These are phyloP conservation scores for Deilephila elpenor DNA, from an alignment of 2,888 invertebrate species.

Conservation along the genomic window DNA sequence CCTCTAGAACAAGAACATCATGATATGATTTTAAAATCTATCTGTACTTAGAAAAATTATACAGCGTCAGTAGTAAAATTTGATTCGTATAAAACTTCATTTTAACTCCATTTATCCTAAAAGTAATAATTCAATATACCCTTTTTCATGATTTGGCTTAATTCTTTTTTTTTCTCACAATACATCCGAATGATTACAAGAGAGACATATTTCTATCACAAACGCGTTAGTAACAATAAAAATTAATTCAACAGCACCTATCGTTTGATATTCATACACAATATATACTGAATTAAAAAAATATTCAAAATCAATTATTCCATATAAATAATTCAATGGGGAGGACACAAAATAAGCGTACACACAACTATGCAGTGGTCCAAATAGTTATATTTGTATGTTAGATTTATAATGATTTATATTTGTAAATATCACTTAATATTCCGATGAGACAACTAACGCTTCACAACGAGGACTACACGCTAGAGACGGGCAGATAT, in stretches of 20 bases:
- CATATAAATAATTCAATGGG: slow-evolving; percentile 67
- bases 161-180: slow-evolving; percentile 58
- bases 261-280: slow-evolving; percentile 73
- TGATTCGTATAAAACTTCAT: slow-evolving; percentile 78
- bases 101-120: slow-evolving; percentile 77
- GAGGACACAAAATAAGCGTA: slow-evolving; percentile 66
- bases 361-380: slow-evolving; percentile 74
- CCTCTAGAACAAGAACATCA: slow-evolving; percentile 64
- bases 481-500: slow-evolving; percentile 42
- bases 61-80: slow-evolving; percentile 76
- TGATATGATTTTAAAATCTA: slow-evolving; percentile 79
- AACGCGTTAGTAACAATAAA: slow-evolving; percentile 74
- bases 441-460: slow-evolving; percentile 71
- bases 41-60: slow-evolving; percentile 78
- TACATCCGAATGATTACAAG: slow-evolving; percentile 73
- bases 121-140: slow-evolving; percentile 81
- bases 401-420: slow-evolving; percentile 52
- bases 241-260: slow-evolving; percentile 82
- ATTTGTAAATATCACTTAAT: slow-evolving; percentile 67
- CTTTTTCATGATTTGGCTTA: slow-evolving; percentile 82
- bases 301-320: slow-evolving; percentile 69
- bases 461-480: slow-evolving; percentile 69
- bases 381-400: slow-evolving; percentile 57
- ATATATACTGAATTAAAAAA: slow-evolving; percentile 69
- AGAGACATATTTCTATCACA: slow-evolving; percentile 78